phyloP scores from a whole-genome alignment of 1,140 invertebrate genomes.

The Drosophila chauvacae region DNA sequence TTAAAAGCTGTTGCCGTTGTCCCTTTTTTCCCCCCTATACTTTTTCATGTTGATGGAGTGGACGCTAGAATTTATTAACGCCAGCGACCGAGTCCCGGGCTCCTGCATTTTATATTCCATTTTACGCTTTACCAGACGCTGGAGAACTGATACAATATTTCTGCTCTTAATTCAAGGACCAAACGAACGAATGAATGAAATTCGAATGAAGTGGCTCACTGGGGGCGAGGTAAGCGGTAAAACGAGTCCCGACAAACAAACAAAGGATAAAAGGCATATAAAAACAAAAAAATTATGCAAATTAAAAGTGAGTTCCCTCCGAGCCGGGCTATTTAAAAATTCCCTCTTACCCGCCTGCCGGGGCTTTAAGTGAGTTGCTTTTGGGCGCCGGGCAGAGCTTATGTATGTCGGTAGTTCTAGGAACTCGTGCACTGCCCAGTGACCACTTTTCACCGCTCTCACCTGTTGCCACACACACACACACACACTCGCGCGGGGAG shows the following conservation, averaged over 20 bases:
- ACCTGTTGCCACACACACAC: slow-evolving; percentile 44
- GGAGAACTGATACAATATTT: slow-evolving; percentile 82
- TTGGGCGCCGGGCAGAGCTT: slow-evolving; percentile 9
- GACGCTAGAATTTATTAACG: slow-evolving; percentile 77
- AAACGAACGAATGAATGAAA: slow-evolving; percentile 65
- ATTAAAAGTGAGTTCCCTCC: slow-evolving; percentile 66
- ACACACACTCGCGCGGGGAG: neutral
- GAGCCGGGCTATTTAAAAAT: slow-evolving; percentile 33
- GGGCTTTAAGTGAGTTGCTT: slow-evolving; percentile 53
- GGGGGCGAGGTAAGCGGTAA: slow-evolving; percentile 20
- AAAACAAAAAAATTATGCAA: slow-evolving; percentile 71
- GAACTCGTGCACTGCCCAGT: slow-evolving; percentile 18
- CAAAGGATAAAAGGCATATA: slow-evolving; percentile 44
- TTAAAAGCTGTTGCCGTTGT: slow-evolving; percentile 65
- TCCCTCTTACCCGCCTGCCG: slow-evolving; percentile 24
- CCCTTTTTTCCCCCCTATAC: slow-evolving; percentile 20
- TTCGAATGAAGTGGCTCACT: slow-evolving; percentile 36
- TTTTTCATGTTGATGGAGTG: slow-evolving; percentile 64
- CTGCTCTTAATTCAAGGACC: slow-evolving; percentile 70
- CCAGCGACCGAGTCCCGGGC: slow-evolving; percentile 24
- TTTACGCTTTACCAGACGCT: slow-evolving; percentile 70
- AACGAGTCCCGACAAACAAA: slow-evolving; percentile 52
- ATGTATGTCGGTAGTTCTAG: slow-evolving; percentile 7
- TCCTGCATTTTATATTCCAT: slow-evolving; percentile 74
- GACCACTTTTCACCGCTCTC: slow-evolving; percentile 12